These are phyloP conservation scores for Phlogophora meticulosa DNA, from an alignment of 2,888 invertebrate genomes.

Conservation along the genomic window DNA sequence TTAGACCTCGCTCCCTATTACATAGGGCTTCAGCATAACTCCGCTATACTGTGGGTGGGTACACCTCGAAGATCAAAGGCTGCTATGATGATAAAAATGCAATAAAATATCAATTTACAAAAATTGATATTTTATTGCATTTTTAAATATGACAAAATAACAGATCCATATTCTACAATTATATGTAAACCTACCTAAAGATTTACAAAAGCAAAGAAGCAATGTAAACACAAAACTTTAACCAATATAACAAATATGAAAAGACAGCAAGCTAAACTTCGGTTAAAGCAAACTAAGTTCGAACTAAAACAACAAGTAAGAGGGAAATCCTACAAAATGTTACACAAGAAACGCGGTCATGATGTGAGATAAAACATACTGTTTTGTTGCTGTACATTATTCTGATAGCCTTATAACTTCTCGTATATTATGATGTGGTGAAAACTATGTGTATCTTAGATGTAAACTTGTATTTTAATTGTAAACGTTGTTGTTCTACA, in stretches of 20 bases:
- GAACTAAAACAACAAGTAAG: slow-evolving; percentile 28
- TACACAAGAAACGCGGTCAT: slow-evolving; percentile 20
- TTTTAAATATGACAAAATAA: not conserved
- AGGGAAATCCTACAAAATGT: slow-evolving; percentile 47
- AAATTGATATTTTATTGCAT: too few species aligned
- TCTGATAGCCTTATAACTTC: slow-evolving; percentile 17
- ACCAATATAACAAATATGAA: slow-evolving; percentile 36
- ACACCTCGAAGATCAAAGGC: too few species aligned
- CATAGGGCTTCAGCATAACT: too few species aligned
- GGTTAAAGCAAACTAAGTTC: slow-evolving; percentile 22
- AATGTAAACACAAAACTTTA: not conserved
- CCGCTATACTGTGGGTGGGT: too few species aligned
- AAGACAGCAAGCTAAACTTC: slow-evolving; percentile 23
- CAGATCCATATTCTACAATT: not conserved
- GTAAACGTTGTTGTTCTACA: slow-evolving; percentile 6
- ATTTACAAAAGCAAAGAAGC: slow-evolving; percentile 15
- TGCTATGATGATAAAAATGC: too few species aligned
- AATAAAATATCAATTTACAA: too few species aligned
- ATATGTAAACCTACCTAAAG: not conserved
- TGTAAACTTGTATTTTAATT: slow-evolving; percentile 28
- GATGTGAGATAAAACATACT: slow-evolving; percentile 45
- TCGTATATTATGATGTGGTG: slow-evolving; percentile 22
- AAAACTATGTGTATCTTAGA: slow-evolving; percentile 11
- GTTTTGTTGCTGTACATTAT: slow-evolving; percentile 37
- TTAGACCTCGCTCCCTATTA: too few species aligned